Evolutionary conservation across 2,888 invertebrate species (phyloP), one percentile per base, ranked within the genome.

Genomic region (Synanthedon andrenaeformis): DNA sequence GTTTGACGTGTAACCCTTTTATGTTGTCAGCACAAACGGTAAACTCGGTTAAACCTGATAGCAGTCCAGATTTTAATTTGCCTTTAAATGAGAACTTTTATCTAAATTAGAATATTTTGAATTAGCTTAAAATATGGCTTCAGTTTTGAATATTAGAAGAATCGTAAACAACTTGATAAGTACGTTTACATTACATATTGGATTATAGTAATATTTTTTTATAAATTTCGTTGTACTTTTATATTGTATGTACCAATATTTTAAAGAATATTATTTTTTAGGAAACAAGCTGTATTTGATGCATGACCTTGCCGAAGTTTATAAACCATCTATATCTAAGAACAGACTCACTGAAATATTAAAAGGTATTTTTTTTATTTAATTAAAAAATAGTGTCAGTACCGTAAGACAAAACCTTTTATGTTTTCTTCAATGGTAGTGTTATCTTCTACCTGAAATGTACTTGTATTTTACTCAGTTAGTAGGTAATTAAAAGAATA

Each of bases 301-400:
- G 42, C 64, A 67, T 41, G 72, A 70, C 51, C 17, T 77, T 23
- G 13, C 69, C 8, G 76, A 71, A 58, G 58, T 72, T 3, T 77
- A 76, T 57, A 70, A 61, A 54, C 70, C 75, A 23, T 54, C 70
- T 12, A 49, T 76, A 54, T 59, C 61, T 12, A 69, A 60, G 42
- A 65, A 70, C 53, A 77, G 67, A 59, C 55, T 76, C 41, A 63
- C 70, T 41, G 74, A 72, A 57, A 42, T 72, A 13, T 58, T 78
- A 41, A 74, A 64, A 72, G 77, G 79, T 78, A 59, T 42, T 52
- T 52, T 35, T 35, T 52, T 28, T 35, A 35, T 10, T 35, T 35
- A 35, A 1, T 35, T 10, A 35, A 35, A 28, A 8, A 28, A 28
- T 28, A 28, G 28, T 8, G 8, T 8, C 28, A 28, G 28, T 8